Evolutionary conservation across 2,888 invertebrate genomes (phyloP).

Genomic region (Troilus luridus): DNA sequence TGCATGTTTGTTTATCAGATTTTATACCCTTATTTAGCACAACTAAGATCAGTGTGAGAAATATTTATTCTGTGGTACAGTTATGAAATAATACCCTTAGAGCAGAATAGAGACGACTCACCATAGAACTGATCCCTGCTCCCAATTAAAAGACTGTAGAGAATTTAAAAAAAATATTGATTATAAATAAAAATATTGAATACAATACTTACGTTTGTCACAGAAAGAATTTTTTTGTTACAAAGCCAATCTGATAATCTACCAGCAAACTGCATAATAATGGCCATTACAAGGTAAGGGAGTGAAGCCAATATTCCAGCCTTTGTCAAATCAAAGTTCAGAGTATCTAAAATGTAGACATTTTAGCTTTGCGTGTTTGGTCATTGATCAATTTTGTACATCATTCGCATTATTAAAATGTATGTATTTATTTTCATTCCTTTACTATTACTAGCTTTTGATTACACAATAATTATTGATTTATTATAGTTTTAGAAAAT

Average conservation of each 20-base stretch:
- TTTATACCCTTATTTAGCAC: no score
- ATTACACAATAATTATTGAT: no score
- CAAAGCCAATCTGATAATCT: slow-evolving; percentile 86
- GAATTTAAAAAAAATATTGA: background rate
- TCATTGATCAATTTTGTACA: background rate
- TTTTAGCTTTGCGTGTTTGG: background rate
- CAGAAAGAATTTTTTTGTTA: slow-evolving; percentile 75
- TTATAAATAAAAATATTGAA: slow-evolving; percentile 8
- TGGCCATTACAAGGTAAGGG: slow-evolving; percentile 91
- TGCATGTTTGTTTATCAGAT: no score
- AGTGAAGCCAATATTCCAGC: slow-evolving; percentile 88
- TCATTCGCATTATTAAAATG: background rate
- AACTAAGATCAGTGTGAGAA: background rate
- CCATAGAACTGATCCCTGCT: background rate
- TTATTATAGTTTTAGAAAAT: no score
- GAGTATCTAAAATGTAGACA: slow-evolving; percentile 74
- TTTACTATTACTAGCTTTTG: background rate
- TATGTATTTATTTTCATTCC: background rate
- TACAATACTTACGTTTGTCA: slow-evolving; percentile 77
- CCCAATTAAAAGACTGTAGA: background rate
- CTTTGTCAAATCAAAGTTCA: slow-evolving; percentile 80
- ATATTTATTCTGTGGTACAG: background rate
- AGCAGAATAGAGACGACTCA: background rate
- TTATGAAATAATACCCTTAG: background rate
- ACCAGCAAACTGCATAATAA: slow-evolving; percentile 84